A percentile compares a stretch with the other conserved stretches of the same genome.
Evolutionary conservation across 2,888 invertebrate species (phyloP).

Genomic region (Xestia rhomboidea): DNA sequence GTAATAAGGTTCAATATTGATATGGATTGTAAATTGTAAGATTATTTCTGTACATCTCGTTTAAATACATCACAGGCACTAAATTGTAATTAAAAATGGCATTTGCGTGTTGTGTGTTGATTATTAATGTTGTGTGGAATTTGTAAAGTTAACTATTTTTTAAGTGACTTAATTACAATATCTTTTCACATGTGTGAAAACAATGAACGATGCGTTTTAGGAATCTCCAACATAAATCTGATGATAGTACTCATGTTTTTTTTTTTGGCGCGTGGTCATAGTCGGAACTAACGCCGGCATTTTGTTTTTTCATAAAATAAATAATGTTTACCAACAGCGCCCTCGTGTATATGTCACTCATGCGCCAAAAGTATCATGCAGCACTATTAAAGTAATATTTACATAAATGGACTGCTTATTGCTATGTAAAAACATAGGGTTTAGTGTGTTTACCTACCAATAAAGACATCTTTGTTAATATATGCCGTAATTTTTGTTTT

Average conservation of each 20-base stretch:
- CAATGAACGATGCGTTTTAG: conserved; percentile 19
- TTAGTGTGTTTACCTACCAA: conserved; percentile 40
- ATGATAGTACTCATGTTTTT: background rate
- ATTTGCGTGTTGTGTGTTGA: conserved; percentile 7
- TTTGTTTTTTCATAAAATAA: background rate
- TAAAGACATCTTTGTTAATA: conserved; percentile 56
- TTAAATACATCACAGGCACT: background rate
- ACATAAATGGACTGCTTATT: conserved; percentile 48
- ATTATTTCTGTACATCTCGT: conserved; percentile 15
- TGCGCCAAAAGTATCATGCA: background rate
- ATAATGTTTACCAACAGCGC: background rate
- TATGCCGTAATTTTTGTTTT: background rate
- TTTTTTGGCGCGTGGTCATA: background rate
- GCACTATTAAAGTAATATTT: conserved; percentile 24
- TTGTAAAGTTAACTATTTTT: conserved; percentile 1
- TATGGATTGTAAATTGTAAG: conserved; percentile 5
- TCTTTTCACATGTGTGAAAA: conserved; percentile 16
- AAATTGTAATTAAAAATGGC: conserved; percentile 7
- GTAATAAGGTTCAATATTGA: conserved; percentile 23
- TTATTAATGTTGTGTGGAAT: no score
- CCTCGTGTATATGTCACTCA: background rate
- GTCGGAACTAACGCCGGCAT: background rate
- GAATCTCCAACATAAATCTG: conserved; percentile 30
- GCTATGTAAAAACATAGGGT: conserved; percentile 45
- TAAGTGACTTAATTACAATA: conserved; percentile 3